Conservation (phyloP, 2,888 invertebrate genomes). For the Lasioglossum villosulum region DNA sequence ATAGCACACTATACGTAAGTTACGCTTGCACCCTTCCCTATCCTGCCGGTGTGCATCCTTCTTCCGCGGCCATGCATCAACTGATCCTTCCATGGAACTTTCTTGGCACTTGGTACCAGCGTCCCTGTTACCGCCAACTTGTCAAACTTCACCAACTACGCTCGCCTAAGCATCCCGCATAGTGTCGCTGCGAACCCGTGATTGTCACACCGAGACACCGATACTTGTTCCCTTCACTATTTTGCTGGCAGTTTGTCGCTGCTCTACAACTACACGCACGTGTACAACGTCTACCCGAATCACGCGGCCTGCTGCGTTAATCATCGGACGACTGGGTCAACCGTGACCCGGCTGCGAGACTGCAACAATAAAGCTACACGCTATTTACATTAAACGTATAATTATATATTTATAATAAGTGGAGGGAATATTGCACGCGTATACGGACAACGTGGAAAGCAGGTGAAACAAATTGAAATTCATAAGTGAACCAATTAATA, state of each 20-base stretch:
- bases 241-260: slow-evolving; percentile 26
- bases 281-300: neutral
- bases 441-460: neutral
- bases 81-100: slow-evolving; percentile 68
- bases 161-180: slow-evolving; percentile 53
- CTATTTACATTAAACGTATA: too few species aligned
- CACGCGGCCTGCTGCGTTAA: neutral
- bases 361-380: too few species aligned
- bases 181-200: slow-evolving; percentile 48
- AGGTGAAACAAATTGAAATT: neutral
- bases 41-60: slow-evolving; percentile 62
- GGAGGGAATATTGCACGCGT: too few species aligned
- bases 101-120: slow-evolving; percentile 70
- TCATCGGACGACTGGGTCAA: neutral
- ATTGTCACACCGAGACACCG: slow-evolving; percentile 60
- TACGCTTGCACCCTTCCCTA: slow-evolving; percentile 63
- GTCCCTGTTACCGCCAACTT: slow-evolving; percentile 71
- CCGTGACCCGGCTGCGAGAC: neutral
- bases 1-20: slow-evolving; percentile 40
- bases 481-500: neutral
- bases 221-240: slow-evolving; percentile 63
- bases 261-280: neutral
- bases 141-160: slow-evolving; percentile 69
- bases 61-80: slow-evolving; percentile 71
- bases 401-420: too few species aligned